Percentiles rank a stretch among this genome's conserved stretches.
Conservation (phyloP, 2,113 vertebrate genomes). For the Gobius niger region DNA sequence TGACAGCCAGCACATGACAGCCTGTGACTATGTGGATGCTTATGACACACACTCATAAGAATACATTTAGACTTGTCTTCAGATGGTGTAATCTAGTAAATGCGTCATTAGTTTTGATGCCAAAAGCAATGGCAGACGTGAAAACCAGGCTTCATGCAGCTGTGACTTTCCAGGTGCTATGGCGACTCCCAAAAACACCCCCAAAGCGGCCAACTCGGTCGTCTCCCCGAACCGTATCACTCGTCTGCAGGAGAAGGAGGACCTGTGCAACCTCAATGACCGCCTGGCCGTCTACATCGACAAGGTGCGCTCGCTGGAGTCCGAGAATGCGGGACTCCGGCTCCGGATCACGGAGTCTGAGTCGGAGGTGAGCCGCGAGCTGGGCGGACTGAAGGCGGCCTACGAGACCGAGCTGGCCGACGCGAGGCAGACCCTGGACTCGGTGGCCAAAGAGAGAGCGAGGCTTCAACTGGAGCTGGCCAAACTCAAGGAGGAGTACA, state of each 20-base stretch:
- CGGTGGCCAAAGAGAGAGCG: constrained; percentile 94
- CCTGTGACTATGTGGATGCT: no score
- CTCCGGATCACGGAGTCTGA: constrained; percentile 96
- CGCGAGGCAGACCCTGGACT: constrained; percentile 95
- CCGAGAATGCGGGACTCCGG: constrained; percentile 89
- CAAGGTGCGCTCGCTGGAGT: constrained; percentile 93
- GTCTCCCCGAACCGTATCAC: constrained; percentile 94
- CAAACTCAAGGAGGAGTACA: constrained; percentile 90
- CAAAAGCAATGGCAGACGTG: no score
- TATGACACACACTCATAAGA: no score
- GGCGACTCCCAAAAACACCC: constrained; percentile 87
- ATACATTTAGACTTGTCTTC: no score
- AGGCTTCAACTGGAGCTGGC: constrained; percentile 92
- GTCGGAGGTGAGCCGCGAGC: constrained; percentile 91
- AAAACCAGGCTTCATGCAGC: no score
- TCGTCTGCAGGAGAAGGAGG: constrained; percentile 96
- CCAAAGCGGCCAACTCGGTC: constrained; percentile 67
- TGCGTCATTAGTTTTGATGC: no score
- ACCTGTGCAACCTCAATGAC: constrained; percentile 94
- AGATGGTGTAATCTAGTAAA: no score
- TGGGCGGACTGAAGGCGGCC: constrained; percentile 90
- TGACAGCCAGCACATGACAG: no score
- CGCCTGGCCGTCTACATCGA: constrained; percentile 95
- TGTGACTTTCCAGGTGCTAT: constrained; percentile 59
- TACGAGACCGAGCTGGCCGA: constrained; percentile 94